Evolutionary conservation across 2,113 vertebrate species (phyloP), one percentile per base, ranked within the genome.

Genomic region (Pontoporia blainvillei): DNA sequence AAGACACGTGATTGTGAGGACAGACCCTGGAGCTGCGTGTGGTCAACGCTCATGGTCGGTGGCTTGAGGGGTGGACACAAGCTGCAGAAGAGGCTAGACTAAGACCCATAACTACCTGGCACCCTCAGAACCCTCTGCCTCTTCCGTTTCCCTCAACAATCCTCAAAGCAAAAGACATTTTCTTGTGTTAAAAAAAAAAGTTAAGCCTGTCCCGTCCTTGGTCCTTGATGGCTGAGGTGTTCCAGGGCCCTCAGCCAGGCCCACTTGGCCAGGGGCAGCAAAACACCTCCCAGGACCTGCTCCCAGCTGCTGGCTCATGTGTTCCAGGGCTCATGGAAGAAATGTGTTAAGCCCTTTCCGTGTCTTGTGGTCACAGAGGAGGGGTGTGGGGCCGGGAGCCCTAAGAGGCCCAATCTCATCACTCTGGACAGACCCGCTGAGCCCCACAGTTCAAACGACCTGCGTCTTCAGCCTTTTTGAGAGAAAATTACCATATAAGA

Each of bases 31-130:
- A 29, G 15, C 57, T 29, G 34, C 8, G 71, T 57, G 11, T 27
- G 17, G 41, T 23, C 41, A 36, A 11, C 1, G 7, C 79, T 72
- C 86, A 46, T 14, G 52, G 46, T 17, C 34, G 11, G 41, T 12
- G 0, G 21, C 41, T 17, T 12, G 13, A 52, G 67, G 90, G 90
- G 25, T 3, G 34, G 66, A 36, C n/a, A 31, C 44, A 0, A 9
- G 5, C 41, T 1, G 17, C 6, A 3, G 21, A 71, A 71, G 13
- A 49, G 25, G 78, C 54, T 17, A 10, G n/a, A 13, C 27, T 27
- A 13, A 0, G 49, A 14, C 27, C 36, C 3, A 2, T 18, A n/a
- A 7, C 21, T 34, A 59, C 27, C n/a, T 18, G 6, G 52, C 5
- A 3, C 6, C 8, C 15, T 6, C 0, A 18, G 57, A n/a, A 27